Evolutionary conservation across 2,797 vertebrate genomes (phyloP).

Genomic region (Karalla daura): DNA sequence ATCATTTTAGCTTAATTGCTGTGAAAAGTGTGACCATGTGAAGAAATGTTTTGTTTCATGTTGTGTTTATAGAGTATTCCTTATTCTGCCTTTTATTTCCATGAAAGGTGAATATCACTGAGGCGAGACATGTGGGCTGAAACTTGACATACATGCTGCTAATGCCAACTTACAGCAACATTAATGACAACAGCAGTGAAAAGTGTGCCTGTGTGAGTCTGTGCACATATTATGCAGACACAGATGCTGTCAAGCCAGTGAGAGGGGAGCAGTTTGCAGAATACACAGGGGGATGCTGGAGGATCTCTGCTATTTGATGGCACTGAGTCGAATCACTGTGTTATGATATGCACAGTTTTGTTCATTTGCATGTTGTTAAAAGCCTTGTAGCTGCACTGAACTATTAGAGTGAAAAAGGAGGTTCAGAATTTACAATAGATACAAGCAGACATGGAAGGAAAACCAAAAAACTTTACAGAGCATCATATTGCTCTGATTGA

Average conservation of each 20-base stretch:
- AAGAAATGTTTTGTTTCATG: conserved; percentile 2
- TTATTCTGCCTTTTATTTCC: conserved; percentile 18
- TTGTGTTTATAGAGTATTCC: conserved; percentile 2
- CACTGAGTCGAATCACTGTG: conserved; percentile 48
- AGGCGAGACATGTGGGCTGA: conserved; percentile 28
- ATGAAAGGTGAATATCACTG: conserved; percentile 16
- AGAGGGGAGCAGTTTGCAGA: conserved; percentile 44
- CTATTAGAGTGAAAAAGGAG: conserved; percentile 5
- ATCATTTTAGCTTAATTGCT: neutral
- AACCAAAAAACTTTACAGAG: neutral
- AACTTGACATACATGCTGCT: conserved; percentile 10
- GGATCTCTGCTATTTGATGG: conserved; percentile 55
- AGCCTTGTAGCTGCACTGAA: conserved; percentile 20
- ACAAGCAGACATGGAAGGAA: neutral
- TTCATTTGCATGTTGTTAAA: conserved; percentile 54
- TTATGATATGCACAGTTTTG: conserved; percentile 54
- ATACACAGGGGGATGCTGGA: conserved; percentile 49
- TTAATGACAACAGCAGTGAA: conserved; percentile 14
- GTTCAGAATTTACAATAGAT: neutral
- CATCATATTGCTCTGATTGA: neutral
- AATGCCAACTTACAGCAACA: conserved; percentile 30
- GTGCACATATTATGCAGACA: conserved; percentile 18
- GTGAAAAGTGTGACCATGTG: neutral
- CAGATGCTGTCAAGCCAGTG: conserved; percentile 46
- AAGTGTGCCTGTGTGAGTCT: neutral